phyloP scores from a whole-genome alignment of 1,140 invertebrate genomes.

The Oedothorax gibbosus region DNA sequence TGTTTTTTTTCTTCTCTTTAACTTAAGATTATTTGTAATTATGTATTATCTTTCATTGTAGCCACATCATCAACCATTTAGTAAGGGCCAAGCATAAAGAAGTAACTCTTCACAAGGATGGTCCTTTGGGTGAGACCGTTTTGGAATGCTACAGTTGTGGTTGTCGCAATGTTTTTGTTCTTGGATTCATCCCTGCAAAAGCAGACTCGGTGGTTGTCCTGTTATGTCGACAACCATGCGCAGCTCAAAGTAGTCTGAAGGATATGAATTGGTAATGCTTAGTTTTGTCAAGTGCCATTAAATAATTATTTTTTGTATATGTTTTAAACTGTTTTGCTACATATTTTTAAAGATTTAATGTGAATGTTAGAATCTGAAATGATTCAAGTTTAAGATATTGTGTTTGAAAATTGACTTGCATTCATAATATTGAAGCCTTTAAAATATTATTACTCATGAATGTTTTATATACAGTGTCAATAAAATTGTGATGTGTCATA shows the following conservation, averaged over 20 bases:
- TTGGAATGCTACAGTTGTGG: conserved; percentile 99
- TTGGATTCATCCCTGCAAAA: conserved; percentile 99
- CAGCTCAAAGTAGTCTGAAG: conserved; percentile 91
- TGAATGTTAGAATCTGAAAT: too few species aligned
- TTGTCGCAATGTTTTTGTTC: conserved; percentile 95
- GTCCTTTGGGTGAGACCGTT: conserved; percentile 96
- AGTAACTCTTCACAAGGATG: conserved; percentile 97
- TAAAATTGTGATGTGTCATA: too few species aligned
- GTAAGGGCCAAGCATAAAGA: conserved; percentile 99
- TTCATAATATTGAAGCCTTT: too few species aligned
- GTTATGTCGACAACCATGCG: conserved; percentile 97
- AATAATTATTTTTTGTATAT: background rate
- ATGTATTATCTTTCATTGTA: conserved; percentile 67
- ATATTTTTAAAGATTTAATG: background rate
- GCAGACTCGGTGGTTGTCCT: conserved; percentile 99
- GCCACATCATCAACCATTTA: conserved; percentile 98
- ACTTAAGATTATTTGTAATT: background rate
- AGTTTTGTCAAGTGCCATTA: background rate
- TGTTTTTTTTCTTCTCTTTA: conserved; percentile 5
- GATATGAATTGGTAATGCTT: conserved; percentile 92
- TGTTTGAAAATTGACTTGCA: too few species aligned
- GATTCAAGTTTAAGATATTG: too few species aligned
- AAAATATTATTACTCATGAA: too few species aligned
- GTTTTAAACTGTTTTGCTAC: background rate
- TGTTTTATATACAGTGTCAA: too few species aligned